Evolutionary conservation across 2,113 vertebrate genomes (phyloP).

Genomic region (human): DNA sequence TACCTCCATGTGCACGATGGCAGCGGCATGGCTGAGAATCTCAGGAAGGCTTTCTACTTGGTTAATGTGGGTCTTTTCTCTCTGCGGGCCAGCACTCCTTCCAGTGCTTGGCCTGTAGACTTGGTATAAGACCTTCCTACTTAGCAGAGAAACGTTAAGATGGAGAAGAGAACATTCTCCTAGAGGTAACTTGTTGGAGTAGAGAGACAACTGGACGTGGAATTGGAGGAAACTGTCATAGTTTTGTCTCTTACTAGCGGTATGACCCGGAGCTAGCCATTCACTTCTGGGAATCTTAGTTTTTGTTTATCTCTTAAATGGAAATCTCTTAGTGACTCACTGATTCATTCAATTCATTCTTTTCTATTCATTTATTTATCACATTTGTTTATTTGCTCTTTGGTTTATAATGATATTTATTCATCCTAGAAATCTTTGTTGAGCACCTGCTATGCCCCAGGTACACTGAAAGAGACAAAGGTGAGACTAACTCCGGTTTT

Average conservation of each 20-base stretch:
- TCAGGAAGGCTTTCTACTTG: not conserved
- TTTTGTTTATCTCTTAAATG: not conserved
- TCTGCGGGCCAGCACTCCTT: not conserved
- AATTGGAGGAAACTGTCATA: not conserved
- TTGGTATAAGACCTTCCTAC: not conserved
- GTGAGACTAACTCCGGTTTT: not conserved
- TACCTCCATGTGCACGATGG: accelerated
- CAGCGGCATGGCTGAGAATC: not conserved
- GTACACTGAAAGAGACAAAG: not conserved
- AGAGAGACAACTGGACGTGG: not conserved
- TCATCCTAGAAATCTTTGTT: not conserved
- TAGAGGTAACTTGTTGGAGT: not conserved
- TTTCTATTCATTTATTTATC: not conserved
- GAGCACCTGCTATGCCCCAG: not conserved
- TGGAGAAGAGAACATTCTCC: not conserved
- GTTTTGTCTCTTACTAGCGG: not conserved
- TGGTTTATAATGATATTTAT: not conserved
- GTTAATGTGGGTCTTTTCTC: not conserved
- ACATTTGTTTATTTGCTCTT: not conserved
- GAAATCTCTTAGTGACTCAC: not conserved
- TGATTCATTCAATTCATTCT: not conserved
- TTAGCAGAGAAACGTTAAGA: not conserved
- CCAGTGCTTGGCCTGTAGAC: not conserved
- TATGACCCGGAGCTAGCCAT: not conserved
- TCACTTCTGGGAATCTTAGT: not conserved